Conservation (phyloP, 2,797 vertebrate species). For the Paramormyrops hopkinsi region DNA sequence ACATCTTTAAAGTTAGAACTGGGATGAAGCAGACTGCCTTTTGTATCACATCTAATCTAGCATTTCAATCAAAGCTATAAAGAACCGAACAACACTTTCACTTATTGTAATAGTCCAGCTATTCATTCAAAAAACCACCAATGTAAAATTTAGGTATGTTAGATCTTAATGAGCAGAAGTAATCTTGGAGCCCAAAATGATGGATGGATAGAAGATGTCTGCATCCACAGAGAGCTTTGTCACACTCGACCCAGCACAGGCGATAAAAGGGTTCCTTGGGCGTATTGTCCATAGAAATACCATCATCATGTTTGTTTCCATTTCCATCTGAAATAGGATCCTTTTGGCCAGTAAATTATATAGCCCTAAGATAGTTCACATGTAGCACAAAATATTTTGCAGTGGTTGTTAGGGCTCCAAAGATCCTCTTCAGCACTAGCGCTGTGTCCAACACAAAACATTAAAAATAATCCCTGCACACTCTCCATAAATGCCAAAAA, state of each 20-base stretch:
- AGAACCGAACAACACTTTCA: neutral
- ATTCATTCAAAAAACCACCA: neutral
- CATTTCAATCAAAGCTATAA: neutral
- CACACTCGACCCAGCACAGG: neutral
- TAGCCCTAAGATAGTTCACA: neutral
- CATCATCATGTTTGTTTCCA: neutral
- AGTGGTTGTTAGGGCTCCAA: neutral
- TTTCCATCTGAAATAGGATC: neutral
- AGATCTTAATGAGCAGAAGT: constrained; percentile 1
- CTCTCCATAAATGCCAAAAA: neutral
- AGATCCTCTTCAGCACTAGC: neutral
- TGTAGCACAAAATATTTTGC: neutral
- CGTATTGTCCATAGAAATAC: neutral
- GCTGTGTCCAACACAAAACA: neutral
- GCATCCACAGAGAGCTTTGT: neutral
- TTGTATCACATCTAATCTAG: neutral
- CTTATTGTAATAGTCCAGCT: neutral
- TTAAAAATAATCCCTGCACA: neutral
- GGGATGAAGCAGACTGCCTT: neutral
- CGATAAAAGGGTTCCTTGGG: neutral
- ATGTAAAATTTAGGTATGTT: neutral
- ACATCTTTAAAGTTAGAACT: neutral
- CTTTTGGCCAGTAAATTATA: neutral
- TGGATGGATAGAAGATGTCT: neutral
- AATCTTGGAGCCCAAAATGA: neutral